phyloP scores from a whole-genome alignment of 2,797 vertebrate species.

The Sebastes oblongus region DNA sequence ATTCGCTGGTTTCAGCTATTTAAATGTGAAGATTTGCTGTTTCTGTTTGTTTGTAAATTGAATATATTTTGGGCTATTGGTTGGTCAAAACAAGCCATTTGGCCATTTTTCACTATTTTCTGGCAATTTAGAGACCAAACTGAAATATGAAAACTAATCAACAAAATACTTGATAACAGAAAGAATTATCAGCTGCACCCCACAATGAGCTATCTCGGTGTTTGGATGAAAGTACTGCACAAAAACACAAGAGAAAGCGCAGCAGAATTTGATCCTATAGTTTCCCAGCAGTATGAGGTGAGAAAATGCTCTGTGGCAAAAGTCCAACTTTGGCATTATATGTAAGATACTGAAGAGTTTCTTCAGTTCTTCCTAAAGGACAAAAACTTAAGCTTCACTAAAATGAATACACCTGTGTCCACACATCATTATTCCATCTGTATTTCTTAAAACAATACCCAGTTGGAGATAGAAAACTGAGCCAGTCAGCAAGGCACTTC shows the following conservation, averaged over 20 bases:
- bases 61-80: neutral
- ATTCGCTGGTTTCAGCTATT: neutral
- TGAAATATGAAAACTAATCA: neutral
- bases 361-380: neutral
- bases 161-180: neutral
- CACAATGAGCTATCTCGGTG: neutral
- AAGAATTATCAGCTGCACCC: neutral
- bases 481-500: neutral
- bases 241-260: neutral
- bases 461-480: neutral
- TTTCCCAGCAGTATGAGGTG: neutral
- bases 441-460: neutral
- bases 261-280: constrained; percentile 23
- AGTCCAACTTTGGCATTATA: neutral
- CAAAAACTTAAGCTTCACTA: neutral
- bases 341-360: neutral
- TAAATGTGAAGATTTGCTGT: neutral
- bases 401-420: neutral
- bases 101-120: neutral
- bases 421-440: neutral
- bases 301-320: neutral
- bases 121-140: neutral
- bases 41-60: neutral
- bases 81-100: neutral
- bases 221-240: neutral